Conservation (phyloP, 2,113 vertebrate genomes). For the Dasyprocta punctata region DNA sequence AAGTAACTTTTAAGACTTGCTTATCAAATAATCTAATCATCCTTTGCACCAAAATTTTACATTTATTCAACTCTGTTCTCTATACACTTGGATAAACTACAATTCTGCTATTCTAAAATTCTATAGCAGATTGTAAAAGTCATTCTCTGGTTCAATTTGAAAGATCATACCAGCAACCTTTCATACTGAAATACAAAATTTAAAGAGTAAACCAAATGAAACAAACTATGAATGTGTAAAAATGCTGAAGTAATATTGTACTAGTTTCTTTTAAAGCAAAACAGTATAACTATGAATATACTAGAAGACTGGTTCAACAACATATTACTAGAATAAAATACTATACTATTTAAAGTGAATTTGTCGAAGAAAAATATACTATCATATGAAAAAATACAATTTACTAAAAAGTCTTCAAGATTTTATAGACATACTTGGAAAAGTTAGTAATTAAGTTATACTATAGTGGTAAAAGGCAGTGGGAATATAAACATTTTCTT, state of each 20-base stretch:
- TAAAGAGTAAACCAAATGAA: slow-evolving; percentile 4
- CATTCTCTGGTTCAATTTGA: neutral
- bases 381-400: neutral
- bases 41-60: neutral
- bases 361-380: neutral
- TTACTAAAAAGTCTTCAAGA: neutral
- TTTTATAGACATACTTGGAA: slow-evolving; percentile 32
- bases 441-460: neutral
- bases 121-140: neutral
- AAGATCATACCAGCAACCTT: slow-evolving; percentile 5
- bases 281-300: neutral
- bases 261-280: slow-evolving; percentile 51
- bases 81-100: neutral
- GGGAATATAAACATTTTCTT: neutral
- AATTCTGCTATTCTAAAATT: slow-evolving; percentile 30
- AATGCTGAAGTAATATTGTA: neutral
- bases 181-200: slow-evolving; percentile 43
- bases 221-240: neutral
- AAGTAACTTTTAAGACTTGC: slow-evolving; percentile 9
- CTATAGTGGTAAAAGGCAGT: neutral
- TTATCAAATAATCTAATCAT: slow-evolving; percentile 32
- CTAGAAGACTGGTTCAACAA: neutral
- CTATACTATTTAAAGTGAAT: neutral
- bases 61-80: neutral
- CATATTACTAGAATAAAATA: neutral